Evolutionary conservation across 2,888 invertebrate species (phyloP), one percentile per base, ranked within the genome.

Genomic region (Vanessa cardui): DNA sequence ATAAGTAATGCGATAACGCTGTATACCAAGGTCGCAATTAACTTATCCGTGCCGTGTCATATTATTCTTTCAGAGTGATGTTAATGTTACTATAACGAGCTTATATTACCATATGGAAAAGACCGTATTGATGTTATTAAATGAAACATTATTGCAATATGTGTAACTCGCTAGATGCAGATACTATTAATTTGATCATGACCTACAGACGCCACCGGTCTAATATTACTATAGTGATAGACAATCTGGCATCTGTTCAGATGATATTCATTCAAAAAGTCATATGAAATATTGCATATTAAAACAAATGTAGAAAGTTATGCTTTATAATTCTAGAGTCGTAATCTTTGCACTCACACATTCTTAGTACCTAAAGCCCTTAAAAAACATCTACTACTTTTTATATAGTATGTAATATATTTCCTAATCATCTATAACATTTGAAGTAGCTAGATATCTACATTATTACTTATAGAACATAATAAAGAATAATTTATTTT

Each of bases 171-270:
- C 31, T 26, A 47, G 45, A 59, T 46, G 15, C 33, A 39, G 33
- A 21, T 59, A 52, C 50, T 61, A 50, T 46, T 16, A 39, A 50
- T 26, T 45, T 50, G 50, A 78, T 89, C 88, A 81, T 90, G 90
- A 90, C 90, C 91, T 89, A 89, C 86, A 88, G 83, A 82, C 82
- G 63, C 64, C 76, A 80, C 76, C 72, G 77, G 78, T 80, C 82
- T 85, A 85, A 86, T 87, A 79, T 79, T 76, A 76, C 75, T 77
- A 77, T 77, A 73, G 79, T 82, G 86, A 86, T 85, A 77, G 73
- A 87, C 76, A 78, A 73, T 77, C 85, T 91, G 91, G 91, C 91
- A 88, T 58, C 33, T 26, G 80, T 83, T 86, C 86, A 84, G 84
- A 86, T 82, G 78, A 76, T 79, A 78, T 89, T 88, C 90, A 90